Evolutionary conservation across 2,888 invertebrate genomes (phyloP), one percentile per base, ranked within the genome.

Genomic region (Chloromyia formosa): DNA sequence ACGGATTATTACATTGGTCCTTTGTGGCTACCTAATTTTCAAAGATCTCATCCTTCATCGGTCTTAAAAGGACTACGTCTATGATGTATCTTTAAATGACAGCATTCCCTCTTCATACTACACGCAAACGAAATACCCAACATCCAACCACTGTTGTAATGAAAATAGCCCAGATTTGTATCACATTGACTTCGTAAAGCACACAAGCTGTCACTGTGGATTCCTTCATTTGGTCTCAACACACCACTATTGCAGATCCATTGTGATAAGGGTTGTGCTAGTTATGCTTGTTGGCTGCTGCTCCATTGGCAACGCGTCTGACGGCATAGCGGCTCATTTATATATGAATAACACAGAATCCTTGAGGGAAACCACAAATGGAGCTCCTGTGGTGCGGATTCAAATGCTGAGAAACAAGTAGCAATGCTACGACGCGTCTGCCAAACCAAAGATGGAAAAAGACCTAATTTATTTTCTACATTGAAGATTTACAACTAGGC

Each of bases 401-500:
- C 62, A n/a, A 16, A 62, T 16, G n/a, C 35, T 12, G 16, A 18
- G 53, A 16, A 16, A 53, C 53, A 16, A 56, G 56, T 10, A 56
- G 20, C 10, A n/a, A 10, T 4, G 14, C 4, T 10, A 20, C 20
- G 22, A 16, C 18, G 10, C 56, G 40, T 40, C 40, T 62, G 16
- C 62, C 40, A 42, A 18, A 35, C 27, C 27, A n/a, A 27, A 35
- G 27, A 35, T 7, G 27, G 7, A 35, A 66, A 69, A 54, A 54
- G 54, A 69, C 16, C 54, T 69, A 69, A 69, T 69, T 69, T 69
- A 69, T 69, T 20, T 69, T 69, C 54, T 54, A 54, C 54, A 54
- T 54, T 10, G 68, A 54, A 69, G 68, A 69, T 69, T 69, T 69
- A 69, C 68, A 35, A 27, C 68, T 69, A 54, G 53, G 68, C 68